Base-by-base conservation (phyloP, 2,113 vertebrate species). In the Chlorodrepanis virens region DNA sequence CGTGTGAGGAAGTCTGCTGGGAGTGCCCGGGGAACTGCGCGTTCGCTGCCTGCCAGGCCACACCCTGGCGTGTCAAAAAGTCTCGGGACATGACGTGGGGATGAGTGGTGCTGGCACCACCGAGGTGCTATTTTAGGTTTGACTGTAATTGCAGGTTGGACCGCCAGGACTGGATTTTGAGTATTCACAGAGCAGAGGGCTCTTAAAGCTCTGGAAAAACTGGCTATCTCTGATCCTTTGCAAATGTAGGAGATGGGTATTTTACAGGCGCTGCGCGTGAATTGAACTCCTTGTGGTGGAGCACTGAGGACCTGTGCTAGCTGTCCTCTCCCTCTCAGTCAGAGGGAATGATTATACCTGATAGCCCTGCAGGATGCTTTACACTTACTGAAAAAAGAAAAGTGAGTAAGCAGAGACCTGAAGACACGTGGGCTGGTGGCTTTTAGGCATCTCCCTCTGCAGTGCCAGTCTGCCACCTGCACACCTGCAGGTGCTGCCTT, bases 71-170 rank as follows among this genome's bases (percentile, higher is more conserved):
- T 4, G 17, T n/a, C n/a, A n/a, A n/a, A n/a, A n/a, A 44, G 88
- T 53, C 88, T 83, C 1, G 4, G 80, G 90, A 56, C 64, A 39
- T 70, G 90, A 76, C 23, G 25, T 14, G 5, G 74, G 9, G 72
- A 16, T 65, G 69, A 79, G 77, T 57, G 59, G 60, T 47, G 76
- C 81, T 93, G 87, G 80, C 83, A 42, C 52, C 3, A 22, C 72
- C 0, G 1, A 23, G 65, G 13, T 52, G 65, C 84, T 87, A 67
- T 94, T 90, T 92, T 90, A 22, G 83, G 59, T 75, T 92, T 18
- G 50, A n/a, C 71, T 12, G 44, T 95, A 93, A 91, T 86, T 81
- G 90, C 56, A 77, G 65, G 89, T 92, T 91, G 83, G 65, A 31
- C 57, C 1, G 29, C 65, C 52, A 33, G 42, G 57, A 67, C 83